Evolutionary conservation across 2,113 vertebrate species (phyloP).

Genomic region (Antechinus flavipes): DNA sequence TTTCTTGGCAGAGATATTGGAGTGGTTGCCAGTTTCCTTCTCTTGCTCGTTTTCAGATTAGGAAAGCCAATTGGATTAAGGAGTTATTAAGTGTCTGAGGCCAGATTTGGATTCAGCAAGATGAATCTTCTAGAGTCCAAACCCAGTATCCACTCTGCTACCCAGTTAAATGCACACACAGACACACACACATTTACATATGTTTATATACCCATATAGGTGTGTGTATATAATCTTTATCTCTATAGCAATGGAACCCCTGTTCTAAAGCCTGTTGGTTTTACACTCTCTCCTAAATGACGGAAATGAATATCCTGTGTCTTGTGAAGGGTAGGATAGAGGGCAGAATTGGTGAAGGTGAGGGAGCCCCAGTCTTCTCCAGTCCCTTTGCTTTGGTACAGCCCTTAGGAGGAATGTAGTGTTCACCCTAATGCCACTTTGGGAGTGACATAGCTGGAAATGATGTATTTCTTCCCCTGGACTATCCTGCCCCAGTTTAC

Average conservation of each 20-base stretch:
- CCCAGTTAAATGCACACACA: not conserved
- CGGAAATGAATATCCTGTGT: not conserved
- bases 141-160: not conserved
- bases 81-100: not conserved
- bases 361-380: not conserved
- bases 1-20: not conserved
- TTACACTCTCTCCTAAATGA: not conserved
- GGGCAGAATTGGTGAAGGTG: not conserved
- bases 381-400: not conserved
- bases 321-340: not conserved
- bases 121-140: not conserved
- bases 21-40: not conserved
- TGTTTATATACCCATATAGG: too few species aligned
- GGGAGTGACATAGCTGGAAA: too few species aligned
- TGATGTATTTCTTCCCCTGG: too few species aligned
- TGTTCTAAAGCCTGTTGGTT: too few species aligned
- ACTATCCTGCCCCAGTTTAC: too few species aligned
- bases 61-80: not conserved
- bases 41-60: not conserved
- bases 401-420: too few species aligned
- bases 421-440: too few species aligned
- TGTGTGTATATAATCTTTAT: too few species aligned
- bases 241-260: too few species aligned
- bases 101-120: not conserved
- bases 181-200: too few species aligned